phyloP scores from a whole-genome alignment of 2,888 invertebrate genomes.

The Atethmia centrago region DNA sequence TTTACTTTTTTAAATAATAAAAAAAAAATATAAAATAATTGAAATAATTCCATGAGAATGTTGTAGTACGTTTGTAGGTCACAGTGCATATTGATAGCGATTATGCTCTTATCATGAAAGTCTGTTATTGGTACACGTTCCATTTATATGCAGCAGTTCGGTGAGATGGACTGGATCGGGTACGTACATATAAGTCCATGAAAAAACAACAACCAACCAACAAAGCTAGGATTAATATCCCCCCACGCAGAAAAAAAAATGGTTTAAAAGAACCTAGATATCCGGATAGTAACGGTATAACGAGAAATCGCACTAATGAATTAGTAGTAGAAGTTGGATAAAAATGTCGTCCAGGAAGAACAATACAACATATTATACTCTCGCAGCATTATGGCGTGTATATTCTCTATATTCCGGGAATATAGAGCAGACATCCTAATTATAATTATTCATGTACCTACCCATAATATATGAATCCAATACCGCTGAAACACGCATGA shows the following conservation, averaged over 20 bases:
- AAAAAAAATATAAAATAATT: slow-evolving; percentile 1
- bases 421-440: background rate
- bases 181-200: background rate
- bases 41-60: slow-evolving; percentile 1
- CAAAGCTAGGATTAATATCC: background rate
- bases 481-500: slow-evolving; percentile 22
- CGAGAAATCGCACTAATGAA: background rate
- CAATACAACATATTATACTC: background rate
- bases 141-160: slow-evolving; percentile 19
- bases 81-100: slow-evolving; percentile 34
- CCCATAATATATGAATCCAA: slow-evolving; percentile 5
- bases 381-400: background rate
- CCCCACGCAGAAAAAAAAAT: slow-evolving; percentile 13
- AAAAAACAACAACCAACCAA: background rate
- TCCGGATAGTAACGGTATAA: background rate
- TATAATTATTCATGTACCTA: background rate
- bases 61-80: background rate
- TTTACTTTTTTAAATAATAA: slow-evolving; percentile 15
- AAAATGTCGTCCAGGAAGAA: background rate
- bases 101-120: slow-evolving; percentile 22
- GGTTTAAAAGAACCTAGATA: background rate
- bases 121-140: slow-evolving; percentile 33
- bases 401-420: background rate
- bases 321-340: background rate
- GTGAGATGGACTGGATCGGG: slow-evolving; percentile 13